Evolutionary conservation across 1,140 invertebrate species (phyloP), one percentile per base, ranked within the genome.

Genomic region (Aphelenchoides besseyi): DNA sequence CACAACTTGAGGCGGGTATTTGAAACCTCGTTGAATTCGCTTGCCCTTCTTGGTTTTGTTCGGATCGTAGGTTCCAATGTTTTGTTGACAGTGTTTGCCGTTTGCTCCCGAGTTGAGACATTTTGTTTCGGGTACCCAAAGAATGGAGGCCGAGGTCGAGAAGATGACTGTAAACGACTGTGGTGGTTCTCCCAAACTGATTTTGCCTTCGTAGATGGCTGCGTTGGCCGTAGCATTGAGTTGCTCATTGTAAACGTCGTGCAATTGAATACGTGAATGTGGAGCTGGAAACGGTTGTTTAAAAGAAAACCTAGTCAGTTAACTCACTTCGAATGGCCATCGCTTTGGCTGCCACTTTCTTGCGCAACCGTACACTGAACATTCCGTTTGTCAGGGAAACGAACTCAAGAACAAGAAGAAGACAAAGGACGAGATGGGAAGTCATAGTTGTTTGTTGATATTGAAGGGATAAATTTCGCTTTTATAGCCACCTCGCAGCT

Each of bases 21-120:
- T 28, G 18, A 59, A 59, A 29, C 55, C 55, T 5, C 23, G 5
- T 28, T 33, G 5, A 28, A 59, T 23, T 18, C 23, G 5, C 18
- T 18, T 5, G 5, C 5, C 5, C 5, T 5, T 29, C 18, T 18
- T 59, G 5, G 55, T 8, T 59, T 59, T 18, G 55, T 28, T 33
- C 18, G 55, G 55, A 59, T 59, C 55, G 18, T 59, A 59, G 23
- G 55, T 18, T 28, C 55, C 55, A 12, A 23, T 48, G 41, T 59
- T 59, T 5, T 18, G 55, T 12, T 29, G 55, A 23, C 55, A 59
- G 55, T 59, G 18, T 5, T 18, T 5, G 12, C 55, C 18, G 55
- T 59, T 59, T 33, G 5, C 55, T 28, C 55, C 55, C 18, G 5
- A 8, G 18, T 59, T 59, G 5, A 16, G 5, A 23, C 55, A 59